These are phyloP conservation scores for Intellagama lesueurii DNA, from an alignment of 2,797 vertebrate species.

Conservation along the genomic window DNA sequence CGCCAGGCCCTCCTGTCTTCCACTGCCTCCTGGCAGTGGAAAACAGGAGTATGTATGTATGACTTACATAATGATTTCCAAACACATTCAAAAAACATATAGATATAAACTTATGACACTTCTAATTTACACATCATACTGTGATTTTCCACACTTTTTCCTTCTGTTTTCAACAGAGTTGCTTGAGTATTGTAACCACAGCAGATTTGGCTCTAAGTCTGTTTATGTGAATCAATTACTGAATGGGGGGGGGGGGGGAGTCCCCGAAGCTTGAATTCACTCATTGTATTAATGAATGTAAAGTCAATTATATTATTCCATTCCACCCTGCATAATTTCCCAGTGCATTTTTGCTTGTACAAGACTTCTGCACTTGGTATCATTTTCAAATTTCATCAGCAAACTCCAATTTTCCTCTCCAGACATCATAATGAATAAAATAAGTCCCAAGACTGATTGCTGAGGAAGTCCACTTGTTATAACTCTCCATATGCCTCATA, in stretches of 20 bases:
- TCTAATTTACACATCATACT: neutral
- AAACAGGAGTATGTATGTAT: too few species aligned
- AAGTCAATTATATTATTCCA: neutral
- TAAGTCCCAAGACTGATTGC: neutral
- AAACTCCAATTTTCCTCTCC: neutral
- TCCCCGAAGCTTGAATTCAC: neutral
- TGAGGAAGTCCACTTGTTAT: slow-evolving; percentile 16
- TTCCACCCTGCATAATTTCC: neutral
- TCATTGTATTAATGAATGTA: neutral
- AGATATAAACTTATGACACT: neutral
- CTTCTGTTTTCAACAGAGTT: neutral
- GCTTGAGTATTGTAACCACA: neutral
- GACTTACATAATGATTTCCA: too few species aligned
- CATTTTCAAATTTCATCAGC: slow-evolving; percentile 14
- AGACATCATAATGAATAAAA: slow-evolving; percentile 6
- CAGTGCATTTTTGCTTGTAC: neutral
- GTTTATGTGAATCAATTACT: neutral
- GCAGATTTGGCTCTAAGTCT: neutral
- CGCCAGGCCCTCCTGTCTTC: too few species aligned
- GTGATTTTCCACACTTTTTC: neutral
- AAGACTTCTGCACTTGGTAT: neutral
- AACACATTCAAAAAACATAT: neutral
- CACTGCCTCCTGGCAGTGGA: too few species aligned
- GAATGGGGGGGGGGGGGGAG: neutral
- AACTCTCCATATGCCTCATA: neutral